phyloP scores from a whole-genome alignment of 2,888 invertebrate genomes.

The Gandaritis pyraliata region DNA sequence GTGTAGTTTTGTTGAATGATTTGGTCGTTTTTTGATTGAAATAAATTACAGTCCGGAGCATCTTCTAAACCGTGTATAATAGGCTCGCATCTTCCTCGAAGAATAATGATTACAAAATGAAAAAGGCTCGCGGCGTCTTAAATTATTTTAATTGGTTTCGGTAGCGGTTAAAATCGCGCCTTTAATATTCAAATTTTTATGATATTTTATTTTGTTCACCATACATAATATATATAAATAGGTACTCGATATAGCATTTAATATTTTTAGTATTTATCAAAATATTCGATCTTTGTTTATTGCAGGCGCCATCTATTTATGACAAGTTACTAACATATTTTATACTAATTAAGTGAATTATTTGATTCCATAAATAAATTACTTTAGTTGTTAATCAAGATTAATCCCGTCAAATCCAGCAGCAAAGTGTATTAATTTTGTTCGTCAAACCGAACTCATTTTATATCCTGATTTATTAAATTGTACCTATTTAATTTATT shows the following conservation, averaged over 20 bases:
- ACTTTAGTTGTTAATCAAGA: neutral
- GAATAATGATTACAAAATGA: constrained; percentile 82
- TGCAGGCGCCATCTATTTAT: neutral
- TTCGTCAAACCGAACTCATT: constrained; percentile 14
- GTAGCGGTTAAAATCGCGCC: constrained; percentile 73
- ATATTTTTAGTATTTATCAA: neutral
- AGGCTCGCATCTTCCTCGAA: constrained; percentile 76
- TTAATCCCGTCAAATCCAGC: neutral
- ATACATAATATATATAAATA: neutral
- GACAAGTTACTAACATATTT: neutral
- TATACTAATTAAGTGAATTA: neutral
- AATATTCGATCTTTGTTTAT: neutral
- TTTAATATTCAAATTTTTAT: constrained; percentile 53
- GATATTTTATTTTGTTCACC: neutral
- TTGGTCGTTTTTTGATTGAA: constrained; percentile 52
- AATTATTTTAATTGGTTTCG: constrained; percentile 85
- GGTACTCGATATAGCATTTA: neutral
- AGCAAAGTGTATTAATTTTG: neutral
- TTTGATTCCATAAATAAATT: neutral
- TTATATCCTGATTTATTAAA: constrained; percentile 7
- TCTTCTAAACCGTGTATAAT: constrained; percentile 80
- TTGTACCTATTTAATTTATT: constrained; percentile 21
- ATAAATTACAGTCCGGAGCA: constrained; percentile 74
- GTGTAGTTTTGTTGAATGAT: constrained; percentile 39
- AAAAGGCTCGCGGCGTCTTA: constrained; percentile 79